These are phyloP conservation scores for Sesia apiformis DNA, from an alignment of 2,888 invertebrate genomes.

Conservation along the genomic window DNA sequence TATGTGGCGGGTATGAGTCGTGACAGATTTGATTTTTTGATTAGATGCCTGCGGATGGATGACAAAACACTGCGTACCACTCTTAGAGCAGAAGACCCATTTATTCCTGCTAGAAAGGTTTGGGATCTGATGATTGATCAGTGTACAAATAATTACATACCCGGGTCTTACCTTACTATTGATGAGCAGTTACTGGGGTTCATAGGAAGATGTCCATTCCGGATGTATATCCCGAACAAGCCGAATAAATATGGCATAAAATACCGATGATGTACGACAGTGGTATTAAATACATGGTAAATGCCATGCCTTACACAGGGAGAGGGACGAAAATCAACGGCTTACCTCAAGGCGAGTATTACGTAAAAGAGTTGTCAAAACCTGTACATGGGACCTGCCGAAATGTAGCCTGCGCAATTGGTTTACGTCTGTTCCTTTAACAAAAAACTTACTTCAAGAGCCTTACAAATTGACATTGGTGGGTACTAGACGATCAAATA, in stretches of 20 bases:
- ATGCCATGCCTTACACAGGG: conserved; percentile 27
- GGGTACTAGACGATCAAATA: conserved; percentile 26
- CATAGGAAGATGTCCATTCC: conserved; percentile 9
- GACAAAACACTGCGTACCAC: conserved; percentile 7
- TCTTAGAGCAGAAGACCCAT: conserved; percentile 8
- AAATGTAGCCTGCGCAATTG: conserved; percentile 22
- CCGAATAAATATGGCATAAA: conserved; percentile 24
- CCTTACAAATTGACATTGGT: conserved; percentile 27
- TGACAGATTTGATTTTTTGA: conserved; percentile 14
- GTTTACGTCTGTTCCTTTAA: conserved; percentile 29
- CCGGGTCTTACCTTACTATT: conserved; percentile 2
- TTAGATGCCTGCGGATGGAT: conserved; percentile 13
- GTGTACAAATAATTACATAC: not conserved
- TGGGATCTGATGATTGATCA: conserved; percentile 7
- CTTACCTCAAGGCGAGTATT: conserved; percentile 13
- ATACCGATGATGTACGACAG: conserved; percentile 28
- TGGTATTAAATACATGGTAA: conserved; percentile 25
- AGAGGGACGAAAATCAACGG: conserved; percentile 18
- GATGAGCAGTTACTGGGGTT: conserved; percentile 13
- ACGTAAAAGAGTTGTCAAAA: conserved; percentile 12
- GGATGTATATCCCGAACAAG: conserved; percentile 11
- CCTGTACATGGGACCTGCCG: conserved; percentile 11
- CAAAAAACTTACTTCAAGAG: conserved; percentile 17
- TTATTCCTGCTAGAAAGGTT: conserved; percentile 16
- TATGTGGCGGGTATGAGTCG: conserved; percentile 13